phyloP scores from a whole-genome alignment of 2,888 invertebrate genomes.

The Agonopterix heracliana region DNA sequence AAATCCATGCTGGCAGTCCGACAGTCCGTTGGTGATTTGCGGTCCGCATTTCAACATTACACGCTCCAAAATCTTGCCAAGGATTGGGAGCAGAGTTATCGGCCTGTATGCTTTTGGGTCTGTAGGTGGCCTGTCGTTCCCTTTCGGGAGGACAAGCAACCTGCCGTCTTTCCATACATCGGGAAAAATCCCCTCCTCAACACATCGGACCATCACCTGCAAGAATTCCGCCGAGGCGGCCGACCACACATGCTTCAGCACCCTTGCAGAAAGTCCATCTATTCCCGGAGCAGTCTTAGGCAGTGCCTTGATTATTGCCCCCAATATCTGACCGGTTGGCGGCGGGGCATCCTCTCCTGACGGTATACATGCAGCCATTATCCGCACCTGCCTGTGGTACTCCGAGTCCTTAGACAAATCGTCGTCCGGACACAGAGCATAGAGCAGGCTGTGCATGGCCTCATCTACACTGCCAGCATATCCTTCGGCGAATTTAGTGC shows the following conservation, averaged over 20 bases:
- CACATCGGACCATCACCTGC: too few species aligned
- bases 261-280: neutral
- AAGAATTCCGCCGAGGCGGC: neutral
- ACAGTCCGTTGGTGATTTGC: neutral
- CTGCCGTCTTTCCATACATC: too few species aligned
- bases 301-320: neutral
- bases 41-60: neutral
- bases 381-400: neutral
- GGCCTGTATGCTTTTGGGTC: too few species aligned
- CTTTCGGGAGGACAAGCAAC: too few species aligned
- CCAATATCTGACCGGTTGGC: neutral
- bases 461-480: neutral
- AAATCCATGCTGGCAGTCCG: neutral
- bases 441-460: neutral
- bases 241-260: neutral
- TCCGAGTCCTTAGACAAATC: neutral
- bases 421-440: neutral
- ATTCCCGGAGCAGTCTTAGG: neutral
- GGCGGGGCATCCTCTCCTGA: neutral
- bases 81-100: too few species aligned
- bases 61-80: too few species aligned
- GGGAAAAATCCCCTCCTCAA: too few species aligned
- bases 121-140: too few species aligned
- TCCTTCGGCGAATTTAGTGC: neutral
- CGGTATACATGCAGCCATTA: neutral